Percentiles rank a stretch among this genome's conserved stretches.
Evolutionary conservation across 2,888 invertebrate species (phyloP).

Genomic region (Plebejus anna): DNA sequence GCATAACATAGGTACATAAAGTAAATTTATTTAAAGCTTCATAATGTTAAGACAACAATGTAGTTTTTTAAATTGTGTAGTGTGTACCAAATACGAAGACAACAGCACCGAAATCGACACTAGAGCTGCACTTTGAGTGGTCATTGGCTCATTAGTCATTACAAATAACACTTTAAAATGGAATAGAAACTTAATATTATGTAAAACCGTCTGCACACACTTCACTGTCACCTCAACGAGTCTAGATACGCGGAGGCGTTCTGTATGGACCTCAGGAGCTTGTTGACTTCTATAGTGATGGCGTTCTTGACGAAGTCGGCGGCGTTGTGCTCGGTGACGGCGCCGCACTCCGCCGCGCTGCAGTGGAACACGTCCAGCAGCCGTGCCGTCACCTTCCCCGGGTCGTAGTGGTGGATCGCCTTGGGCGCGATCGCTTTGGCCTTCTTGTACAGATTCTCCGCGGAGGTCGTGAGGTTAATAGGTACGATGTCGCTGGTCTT

Average conservation of each 20-base stretch:
- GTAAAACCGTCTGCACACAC: slow-evolving; percentile 8
- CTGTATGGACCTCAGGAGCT: slow-evolving; percentile 55
- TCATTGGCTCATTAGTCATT: neutral
- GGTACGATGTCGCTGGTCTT: slow-evolving; percentile 54
- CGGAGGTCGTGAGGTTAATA: slow-evolving; percentile 54
- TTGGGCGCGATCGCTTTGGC: slow-evolving; percentile 61
- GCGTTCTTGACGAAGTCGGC: slow-evolving; percentile 57
- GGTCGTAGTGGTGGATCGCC: slow-evolving; percentile 55
- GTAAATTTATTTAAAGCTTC: neutral
- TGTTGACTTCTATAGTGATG: slow-evolving; percentile 56
- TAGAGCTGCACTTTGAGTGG: neutral
- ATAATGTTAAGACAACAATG: neutral
- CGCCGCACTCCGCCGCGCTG: slow-evolving; percentile 49
- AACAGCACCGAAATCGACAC: no score
- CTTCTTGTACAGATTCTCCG: slow-evolving; percentile 59
- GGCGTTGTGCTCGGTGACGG: slow-evolving; percentile 52
- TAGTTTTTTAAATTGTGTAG: neutral
- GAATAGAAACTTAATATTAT: neutral
- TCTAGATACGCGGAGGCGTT: slow-evolving; percentile 63
- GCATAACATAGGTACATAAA: neutral
- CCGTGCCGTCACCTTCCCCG: slow-evolving; percentile 53
- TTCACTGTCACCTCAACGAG: slow-evolving; percentile 57
- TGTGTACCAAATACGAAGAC: neutral
- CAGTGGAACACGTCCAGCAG: slow-evolving; percentile 61
- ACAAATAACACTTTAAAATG: neutral